Conservation (phyloP, 2,797 vertebrate genomes). For the Hemitrygon akajei region DNA sequence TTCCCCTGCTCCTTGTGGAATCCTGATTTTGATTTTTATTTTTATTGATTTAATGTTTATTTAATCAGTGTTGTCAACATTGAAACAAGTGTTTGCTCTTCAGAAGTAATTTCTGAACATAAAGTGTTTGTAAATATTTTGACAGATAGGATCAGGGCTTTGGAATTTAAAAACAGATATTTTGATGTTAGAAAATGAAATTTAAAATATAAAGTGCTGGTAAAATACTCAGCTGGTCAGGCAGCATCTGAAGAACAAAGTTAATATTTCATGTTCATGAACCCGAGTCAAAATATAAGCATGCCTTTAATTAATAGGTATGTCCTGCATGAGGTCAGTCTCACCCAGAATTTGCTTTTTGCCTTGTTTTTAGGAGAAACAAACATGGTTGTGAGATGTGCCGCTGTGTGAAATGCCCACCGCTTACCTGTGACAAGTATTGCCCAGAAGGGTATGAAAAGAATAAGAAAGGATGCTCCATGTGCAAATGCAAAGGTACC, state of each 20-base stretch:
- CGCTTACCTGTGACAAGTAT: conserved; percentile 68
- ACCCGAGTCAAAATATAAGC: neutral
- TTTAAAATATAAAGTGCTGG: too few species aligned
- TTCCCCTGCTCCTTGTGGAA: neutral
- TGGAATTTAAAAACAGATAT: too few species aligned
- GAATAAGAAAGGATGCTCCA: conserved; percentile 67
- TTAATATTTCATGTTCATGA: too few species aligned
- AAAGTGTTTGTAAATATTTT: neutral
- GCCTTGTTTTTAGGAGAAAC: conserved; percentile 58
- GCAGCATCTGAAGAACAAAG: too few species aligned
- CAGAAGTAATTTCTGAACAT: neutral
- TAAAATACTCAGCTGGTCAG: too few species aligned
- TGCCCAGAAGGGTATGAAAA: conserved; percentile 62
- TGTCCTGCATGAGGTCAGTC: neutral
- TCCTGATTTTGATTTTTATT: too few species aligned
- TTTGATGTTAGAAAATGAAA: too few species aligned
- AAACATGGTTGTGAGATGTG: conserved; percentile 75
- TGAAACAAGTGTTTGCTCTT: neutral
- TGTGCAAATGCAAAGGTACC: conserved; percentile 68
- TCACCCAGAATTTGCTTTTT: neutral
- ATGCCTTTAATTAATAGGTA: neutral
- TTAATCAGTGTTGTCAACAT: neutral
- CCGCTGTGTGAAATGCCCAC: conserved; percentile 69
- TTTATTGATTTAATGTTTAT: too few species aligned
- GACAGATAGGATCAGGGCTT: neutral